These are phyloP conservation scores for Chamaetylas fuelleborni DNA, from an alignment of 2,113 vertebrate genomes.

Conservation along the genomic window DNA sequence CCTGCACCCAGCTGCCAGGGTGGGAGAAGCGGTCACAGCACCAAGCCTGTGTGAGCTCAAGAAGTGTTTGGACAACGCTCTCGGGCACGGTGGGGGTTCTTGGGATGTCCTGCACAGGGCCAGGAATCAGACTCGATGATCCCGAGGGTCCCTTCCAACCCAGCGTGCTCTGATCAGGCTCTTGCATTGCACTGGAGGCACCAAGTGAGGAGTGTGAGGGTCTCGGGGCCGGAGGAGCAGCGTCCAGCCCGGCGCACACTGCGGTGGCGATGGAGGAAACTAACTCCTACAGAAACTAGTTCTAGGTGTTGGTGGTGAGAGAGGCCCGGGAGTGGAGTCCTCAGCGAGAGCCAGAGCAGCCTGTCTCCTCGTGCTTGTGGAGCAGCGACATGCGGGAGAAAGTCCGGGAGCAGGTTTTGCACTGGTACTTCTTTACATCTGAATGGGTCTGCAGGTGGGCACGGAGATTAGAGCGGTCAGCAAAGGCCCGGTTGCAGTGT, in stretches of 20 bases:
- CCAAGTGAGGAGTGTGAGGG: neutral
- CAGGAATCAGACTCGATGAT: neutral
- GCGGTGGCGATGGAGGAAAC: neutral
- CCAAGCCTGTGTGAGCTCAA: neutral
- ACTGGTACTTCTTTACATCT: constrained; percentile 98
- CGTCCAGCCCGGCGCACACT: neutral
- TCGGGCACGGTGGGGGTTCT: neutral
- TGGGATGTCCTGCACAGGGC: neutral
- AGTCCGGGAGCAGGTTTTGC: constrained; percentile 88
- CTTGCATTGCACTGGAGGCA: neutral
- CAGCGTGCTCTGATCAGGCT: neutral
- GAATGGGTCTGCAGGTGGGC: constrained; percentile 98
- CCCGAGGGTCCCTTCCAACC: neutral
- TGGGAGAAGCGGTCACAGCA: neutral
- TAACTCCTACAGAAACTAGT: constrained; percentile 60
- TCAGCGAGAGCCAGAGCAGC: constrained; percentile 84
- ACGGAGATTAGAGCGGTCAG: constrained; percentile 95
- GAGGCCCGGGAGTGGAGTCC: neutral
- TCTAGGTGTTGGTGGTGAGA: neutral
- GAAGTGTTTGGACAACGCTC: neutral
- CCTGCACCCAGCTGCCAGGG: neutral
- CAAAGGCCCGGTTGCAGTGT: constrained; percentile 94
- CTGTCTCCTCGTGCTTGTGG: constrained; percentile 89
- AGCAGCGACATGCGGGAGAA: constrained; percentile 98
- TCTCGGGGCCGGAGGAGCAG: neutral